phyloP scores from a whole-genome alignment of 2,797 vertebrate species.

The Ptychadena robeensis region DNA sequence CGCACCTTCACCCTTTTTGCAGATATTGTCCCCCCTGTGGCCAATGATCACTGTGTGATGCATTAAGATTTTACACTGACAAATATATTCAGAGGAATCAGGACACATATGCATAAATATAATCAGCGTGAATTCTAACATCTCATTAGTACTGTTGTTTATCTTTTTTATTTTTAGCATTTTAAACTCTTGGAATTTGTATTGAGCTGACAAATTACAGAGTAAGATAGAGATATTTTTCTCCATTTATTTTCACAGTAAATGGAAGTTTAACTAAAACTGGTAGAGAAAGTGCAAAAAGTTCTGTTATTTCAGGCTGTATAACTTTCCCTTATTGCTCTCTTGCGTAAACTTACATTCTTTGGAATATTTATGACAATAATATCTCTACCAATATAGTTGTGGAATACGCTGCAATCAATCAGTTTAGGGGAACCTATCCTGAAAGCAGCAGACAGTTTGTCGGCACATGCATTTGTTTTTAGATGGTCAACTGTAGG shows the following conservation, averaged over 20 bases:
- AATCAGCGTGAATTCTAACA: constrained; percentile 31
- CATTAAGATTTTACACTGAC: not conserved
- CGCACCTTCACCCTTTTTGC: not conserved
- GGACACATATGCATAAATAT: constrained; percentile 17
- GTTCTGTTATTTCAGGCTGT: constrained; percentile 12
- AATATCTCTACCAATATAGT: constrained; percentile 51
- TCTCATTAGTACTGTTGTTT: constrained; percentile 31
- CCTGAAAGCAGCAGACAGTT: constrained; percentile 1
- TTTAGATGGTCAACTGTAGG: not conserved
- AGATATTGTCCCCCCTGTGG: not conserved
- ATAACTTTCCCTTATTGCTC: constrained; percentile 30
- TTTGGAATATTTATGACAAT: constrained; percentile 50
- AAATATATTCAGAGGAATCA: constrained; percentile 19
- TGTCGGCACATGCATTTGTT: constrained; percentile 9
- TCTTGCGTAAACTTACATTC: constrained; percentile 37
- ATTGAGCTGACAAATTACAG: constrained; percentile 19
- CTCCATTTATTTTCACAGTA: not conserved
- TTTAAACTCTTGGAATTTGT: constrained; percentile 17
- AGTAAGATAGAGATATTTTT: constrained; percentile 1
- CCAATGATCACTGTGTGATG: not conserved
- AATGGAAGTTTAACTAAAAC: constrained; percentile 21
- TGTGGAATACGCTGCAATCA: constrained; percentile 41
- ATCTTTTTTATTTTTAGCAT: constrained; percentile 32
- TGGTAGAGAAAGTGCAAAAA: not conserved
- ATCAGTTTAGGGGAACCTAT: constrained; percentile 25